Conservation (phyloP, 1,140 invertebrate species). For the Ceratitis capitata region DNA sequence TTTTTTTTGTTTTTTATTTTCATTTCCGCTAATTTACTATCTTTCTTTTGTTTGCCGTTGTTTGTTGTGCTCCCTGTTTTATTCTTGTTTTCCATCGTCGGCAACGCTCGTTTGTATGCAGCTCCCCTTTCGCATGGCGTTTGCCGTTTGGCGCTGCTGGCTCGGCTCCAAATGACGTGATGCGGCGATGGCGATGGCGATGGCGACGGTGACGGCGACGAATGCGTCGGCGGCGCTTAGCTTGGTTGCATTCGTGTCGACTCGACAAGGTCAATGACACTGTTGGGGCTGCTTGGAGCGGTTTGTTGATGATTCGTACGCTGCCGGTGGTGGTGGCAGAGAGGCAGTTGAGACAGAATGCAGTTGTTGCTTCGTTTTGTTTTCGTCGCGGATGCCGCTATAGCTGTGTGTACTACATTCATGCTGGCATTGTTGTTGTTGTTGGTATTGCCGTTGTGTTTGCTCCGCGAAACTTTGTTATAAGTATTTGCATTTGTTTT, state of each 20-base stretch:
- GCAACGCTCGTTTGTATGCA: background rate
- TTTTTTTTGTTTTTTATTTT: background rate
- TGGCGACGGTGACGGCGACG: too few relatives aligned
- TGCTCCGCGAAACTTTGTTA: background rate
- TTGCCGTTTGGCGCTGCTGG: background rate
- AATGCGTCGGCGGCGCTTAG: too few relatives aligned
- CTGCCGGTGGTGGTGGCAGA: too few relatives aligned
- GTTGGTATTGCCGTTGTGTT: background rate
- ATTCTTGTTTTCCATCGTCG: background rate
- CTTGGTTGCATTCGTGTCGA: slow-evolving; percentile 8
- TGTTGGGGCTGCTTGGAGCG: slow-evolving; percentile 14
- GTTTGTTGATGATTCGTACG: background rate
- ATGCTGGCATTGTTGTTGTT: background rate
- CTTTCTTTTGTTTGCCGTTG: slow-evolving; percentile 18
- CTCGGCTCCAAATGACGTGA: background rate
- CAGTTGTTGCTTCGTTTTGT: background rate
- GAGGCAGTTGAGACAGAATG: slow-evolving; percentile 7
- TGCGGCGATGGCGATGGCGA: too few relatives aligned
- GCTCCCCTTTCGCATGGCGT: background rate
- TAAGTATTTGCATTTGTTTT: background rate
- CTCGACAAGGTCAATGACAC: slow-evolving; percentile 26
- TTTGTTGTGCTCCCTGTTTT: background rate
- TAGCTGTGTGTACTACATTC: background rate
- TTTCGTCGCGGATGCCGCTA: background rate
- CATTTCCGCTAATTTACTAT: slow-evolving; percentile 23